Evolutionary conservation across 2,888 invertebrate genomes (phyloP).

Genomic region (Saturnia japonica): DNA sequence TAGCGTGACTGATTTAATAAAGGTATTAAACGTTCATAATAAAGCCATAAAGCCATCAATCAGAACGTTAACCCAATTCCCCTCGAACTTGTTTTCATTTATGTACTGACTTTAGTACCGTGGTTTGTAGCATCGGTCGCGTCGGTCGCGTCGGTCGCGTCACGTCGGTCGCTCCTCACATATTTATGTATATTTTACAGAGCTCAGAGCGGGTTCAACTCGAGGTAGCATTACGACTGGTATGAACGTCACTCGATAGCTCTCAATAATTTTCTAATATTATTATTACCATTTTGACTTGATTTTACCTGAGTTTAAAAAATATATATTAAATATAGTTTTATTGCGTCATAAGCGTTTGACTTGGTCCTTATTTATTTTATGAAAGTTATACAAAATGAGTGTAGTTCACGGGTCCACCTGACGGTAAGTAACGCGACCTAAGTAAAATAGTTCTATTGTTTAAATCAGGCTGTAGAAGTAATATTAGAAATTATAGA

Average conservation of each 20-base stretch:
- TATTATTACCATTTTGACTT: no score
- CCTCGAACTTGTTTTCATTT: background rate
- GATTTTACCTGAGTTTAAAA: no score
- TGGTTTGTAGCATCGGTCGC: background rate
- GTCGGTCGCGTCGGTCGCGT: background rate
- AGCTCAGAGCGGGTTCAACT: background rate
- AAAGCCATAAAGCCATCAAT: conserved; percentile 5
- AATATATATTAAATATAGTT: no score
- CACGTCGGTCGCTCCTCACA: background rate
- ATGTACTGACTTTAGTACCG: background rate
- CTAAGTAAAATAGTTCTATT: no score
- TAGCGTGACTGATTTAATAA: conserved; percentile 8
- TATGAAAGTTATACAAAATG: no score
- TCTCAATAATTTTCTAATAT: background rate
- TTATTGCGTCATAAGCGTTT: no score
- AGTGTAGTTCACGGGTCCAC: no score
- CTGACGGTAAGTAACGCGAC: no score
- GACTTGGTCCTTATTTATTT: no score
- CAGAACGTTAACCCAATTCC: conserved; percentile 10
- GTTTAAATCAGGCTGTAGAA: no score
- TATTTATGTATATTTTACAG: background rate
- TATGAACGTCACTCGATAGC: background rate
- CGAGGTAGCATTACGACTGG: background rate
- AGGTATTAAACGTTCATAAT: conserved; percentile 11
- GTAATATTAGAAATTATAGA: no score